Base-by-base conservation (phyloP, 2,113 vertebrate genomes). In the Pluvianellus socialis region DNA sequence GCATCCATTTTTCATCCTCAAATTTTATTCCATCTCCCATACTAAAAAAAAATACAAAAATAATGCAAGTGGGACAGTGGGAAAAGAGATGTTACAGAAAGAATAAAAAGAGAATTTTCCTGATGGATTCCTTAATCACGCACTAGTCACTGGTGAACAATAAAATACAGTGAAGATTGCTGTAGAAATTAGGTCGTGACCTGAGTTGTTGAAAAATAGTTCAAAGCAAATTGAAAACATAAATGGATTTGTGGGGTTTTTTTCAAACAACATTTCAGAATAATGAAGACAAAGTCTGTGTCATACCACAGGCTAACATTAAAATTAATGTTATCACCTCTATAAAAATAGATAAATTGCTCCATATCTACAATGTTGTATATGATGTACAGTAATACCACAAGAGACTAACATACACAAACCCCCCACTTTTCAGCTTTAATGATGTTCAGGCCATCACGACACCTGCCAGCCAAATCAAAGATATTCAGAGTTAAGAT, bases 121-220 rank as follows among this genome's bases (percentile, higher is more conserved):
- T 98, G 97, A 98, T 97, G 86, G 96, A 97, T 98, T 98, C 97
- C 98, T 99, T 99, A 98, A 99, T 99, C 98, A 98, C 26, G 21
- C 70, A 90, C 91, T 97, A 97, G 97, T 95, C 86, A 59, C 94
- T 91, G 86, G 97, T 96, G 98, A 97, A 97, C 96, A 98, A 97
- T 97, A 97, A 97, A 97, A 92, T 88, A 89, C 80, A 86, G 84
- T 73, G 96, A 98, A 97, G 95, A 97, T 98, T 98, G 97, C 80
- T 98, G 98, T 94, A 98, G 96, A 98, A 98, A 98, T 98, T 98
- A 98, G 98, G 98, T 98, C 98, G 92, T 98, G 99, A 99, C 99
- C 99, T 74, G 87, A 98, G 98, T 97, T 98, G 98, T 98, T 98
- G 97, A 98, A 98, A 98, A 99, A 98, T 97, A 97, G 98, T 97